Evolutionary conservation across 2,888 invertebrate species (phyloP).

Genomic region (Laothoe populi): DNA sequence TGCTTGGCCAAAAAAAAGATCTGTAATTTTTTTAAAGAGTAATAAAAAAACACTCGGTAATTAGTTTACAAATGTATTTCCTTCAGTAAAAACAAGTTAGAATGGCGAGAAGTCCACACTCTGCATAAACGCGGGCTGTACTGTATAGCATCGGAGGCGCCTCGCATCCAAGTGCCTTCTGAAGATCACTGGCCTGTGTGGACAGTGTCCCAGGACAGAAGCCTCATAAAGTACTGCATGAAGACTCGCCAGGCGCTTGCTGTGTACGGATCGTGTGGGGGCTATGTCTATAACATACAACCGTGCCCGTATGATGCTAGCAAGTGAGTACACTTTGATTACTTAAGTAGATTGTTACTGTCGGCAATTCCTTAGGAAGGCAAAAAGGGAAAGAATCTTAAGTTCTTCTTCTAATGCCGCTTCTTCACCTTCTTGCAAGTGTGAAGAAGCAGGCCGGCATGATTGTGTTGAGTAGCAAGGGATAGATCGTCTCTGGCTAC

Average conservation of each 20-base stretch:
- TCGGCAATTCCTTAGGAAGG: too few relatives aligned
- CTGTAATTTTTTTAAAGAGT: too few relatives aligned
- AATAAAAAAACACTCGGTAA: too few relatives aligned
- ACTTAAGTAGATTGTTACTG: background rate
- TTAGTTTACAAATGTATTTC: conserved; percentile 4
- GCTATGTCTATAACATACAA: conserved; percentile 86
- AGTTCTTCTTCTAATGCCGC: too few relatives aligned
- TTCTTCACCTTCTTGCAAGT: too few relatives aligned
- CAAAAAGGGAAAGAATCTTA: too few relatives aligned
- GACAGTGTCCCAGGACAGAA: conserved; percentile 86
- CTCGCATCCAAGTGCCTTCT: conserved; percentile 48
- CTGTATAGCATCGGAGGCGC: conserved; percentile 82
- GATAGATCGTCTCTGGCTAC: too few relatives aligned
- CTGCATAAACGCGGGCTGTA: conserved; percentile 86
- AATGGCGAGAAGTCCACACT: conserved; percentile 65
- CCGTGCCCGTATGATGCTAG: conserved; percentile 89
- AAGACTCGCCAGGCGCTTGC: conserved; percentile 58
- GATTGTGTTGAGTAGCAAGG: too few relatives aligned
- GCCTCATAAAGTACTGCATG: conserved; percentile 79
- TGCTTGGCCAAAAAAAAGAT: too few relatives aligned
- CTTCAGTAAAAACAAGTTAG: conserved; percentile 65
- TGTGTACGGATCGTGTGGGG: conserved; percentile 85
- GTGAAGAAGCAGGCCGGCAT: too few relatives aligned
- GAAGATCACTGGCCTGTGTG: conserved; percentile 71
- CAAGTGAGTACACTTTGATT: conserved; percentile 69